Evolutionary conservation across 1,140 invertebrate species (phyloP), one percentile per base, ranked within the genome.

Genomic region (Drosophila pachea): DNA sequence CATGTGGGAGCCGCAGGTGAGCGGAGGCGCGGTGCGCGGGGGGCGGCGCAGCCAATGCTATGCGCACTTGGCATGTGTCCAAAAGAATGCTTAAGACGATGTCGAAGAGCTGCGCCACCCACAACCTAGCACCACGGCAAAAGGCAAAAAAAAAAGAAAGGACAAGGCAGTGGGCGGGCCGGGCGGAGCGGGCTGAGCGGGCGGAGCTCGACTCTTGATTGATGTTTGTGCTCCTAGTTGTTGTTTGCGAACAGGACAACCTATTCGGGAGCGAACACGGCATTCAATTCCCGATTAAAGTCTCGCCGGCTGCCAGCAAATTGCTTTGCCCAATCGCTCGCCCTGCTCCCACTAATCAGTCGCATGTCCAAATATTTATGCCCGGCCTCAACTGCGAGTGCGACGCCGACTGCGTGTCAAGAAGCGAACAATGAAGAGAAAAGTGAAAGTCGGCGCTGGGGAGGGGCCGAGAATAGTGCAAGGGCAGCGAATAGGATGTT

Each of bases 221-320:
- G 79, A 84, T 84, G 79, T 84, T 84, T 86, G 79, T 86, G 76
- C 81, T 86, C 73, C 73, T 81, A 76, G 79, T 79, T 84, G 79
- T 76, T 86, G 81, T 86, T 84, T 84, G 81, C 45, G 42, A 4
- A 54, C 40, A 59, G 56, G 43, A 59, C 55, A 68, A 60, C 32
- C 55, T 35, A 60, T 60, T 29, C 64, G n/a, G 16, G 29, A 9
- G 33, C 14, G 36, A 64, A 64, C 64, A 70, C 61, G 54, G 50
- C 60, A 75, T 84, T 84, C 78, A 84, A 79, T 83, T 79, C 79
- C 74, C 79, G 81, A 86, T 86, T 86, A 83, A 83, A 84, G 76
- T 70, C 79, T 68, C 66, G 63, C 33, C 52, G 59, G 62, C 65
- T 66, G 73, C 62, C 62, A 70, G 65, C 73, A 70, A 84, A 86